Percentiles rank a stretch among this genome's conserved stretches.
Evolutionary conservation across 2,797 vertebrate genomes (phyloP).

Genomic region (Salmo trutta): DNA sequence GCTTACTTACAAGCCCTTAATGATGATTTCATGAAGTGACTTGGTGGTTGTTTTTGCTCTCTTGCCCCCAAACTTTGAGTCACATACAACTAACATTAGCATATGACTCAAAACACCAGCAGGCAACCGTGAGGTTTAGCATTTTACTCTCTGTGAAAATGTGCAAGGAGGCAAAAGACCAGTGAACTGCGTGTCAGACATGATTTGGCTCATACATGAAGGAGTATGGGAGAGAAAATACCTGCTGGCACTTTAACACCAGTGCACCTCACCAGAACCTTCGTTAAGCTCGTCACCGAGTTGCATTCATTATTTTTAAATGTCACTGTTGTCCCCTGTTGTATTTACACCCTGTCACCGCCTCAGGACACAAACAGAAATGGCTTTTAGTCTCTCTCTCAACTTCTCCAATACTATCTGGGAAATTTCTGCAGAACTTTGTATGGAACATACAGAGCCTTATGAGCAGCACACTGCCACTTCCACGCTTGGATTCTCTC

Average conservation of each 20-base stretch:
- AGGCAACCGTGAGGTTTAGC: constrained; percentile 32
- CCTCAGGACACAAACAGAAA: constrained; percentile 13
- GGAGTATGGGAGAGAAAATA: background rate
- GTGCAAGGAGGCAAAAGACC: constrained; percentile 27
- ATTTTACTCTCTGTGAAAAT: constrained; percentile 31
- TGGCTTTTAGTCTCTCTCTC: constrained; percentile 9
- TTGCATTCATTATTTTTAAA: constrained; percentile 58
- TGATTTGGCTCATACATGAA: constrained; percentile 42
- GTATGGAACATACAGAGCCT: background rate
- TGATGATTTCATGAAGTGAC: background rate
- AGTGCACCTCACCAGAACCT: constrained; percentile 48
- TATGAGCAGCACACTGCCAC: background rate
- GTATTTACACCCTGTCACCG: constrained; percentile 26
- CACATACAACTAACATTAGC: constrained; percentile 27
- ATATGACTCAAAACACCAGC: constrained; percentile 50
- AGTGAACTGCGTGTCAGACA: constrained; percentile 36
- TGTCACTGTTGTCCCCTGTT: constrained; percentile 50
- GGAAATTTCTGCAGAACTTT: background rate
- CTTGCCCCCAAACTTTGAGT: constrained; percentile 6
- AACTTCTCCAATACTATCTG: background rate
- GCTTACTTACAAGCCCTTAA: too few species aligned
- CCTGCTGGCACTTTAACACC: constrained; percentile 35
- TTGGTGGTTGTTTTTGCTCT: constrained; percentile 1
- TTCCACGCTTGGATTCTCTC: background rate
- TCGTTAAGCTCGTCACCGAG: constrained; percentile 18